Evolutionary conservation across 1,140 invertebrate species (phyloP), one percentile per base, ranked within the genome.

Genomic region (Cydia splendana): DNA sequence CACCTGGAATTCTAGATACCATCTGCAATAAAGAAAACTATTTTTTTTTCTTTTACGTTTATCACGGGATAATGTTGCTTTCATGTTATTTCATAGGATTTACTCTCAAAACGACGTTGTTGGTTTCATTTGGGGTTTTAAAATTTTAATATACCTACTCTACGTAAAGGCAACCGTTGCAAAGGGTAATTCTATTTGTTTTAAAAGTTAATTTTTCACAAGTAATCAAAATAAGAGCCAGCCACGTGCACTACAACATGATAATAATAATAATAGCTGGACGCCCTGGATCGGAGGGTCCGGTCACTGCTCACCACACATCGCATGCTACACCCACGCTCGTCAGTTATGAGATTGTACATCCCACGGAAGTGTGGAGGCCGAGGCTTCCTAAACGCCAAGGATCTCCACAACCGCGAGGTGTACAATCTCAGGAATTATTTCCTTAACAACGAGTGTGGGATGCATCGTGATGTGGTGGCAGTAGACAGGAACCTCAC

Each of bases 11-110:
- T 24, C 57, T 24, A n/a, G 18, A 62, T 24, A 62, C 18, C 57
- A 12, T 62, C 20, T 62, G 57, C 7, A 62, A 62, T 20, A 62
- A 62, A 24, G 20, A 62, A 10, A 62, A 62, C 57, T 62, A 18
- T 57, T 57, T 15, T 51, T 57, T n/a, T 57, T 57, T 57, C 3
- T 24, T 24, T 62, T 12, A 24, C 12, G 57, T n/a, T 24, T 62
- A 24, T 24, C 20, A 62, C 10, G 20, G 57, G 57, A 62, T 62
- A 62, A 62, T 9, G 57, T 62, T 62, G n/a, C 57, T 62, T 24
- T 62, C 53, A 62, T 20, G 7, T 62, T 62, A 62, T 62, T 62
- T 62, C 18, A 20, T 20, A 24, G 53, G 53, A 62, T 62, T 62
- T 62, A 62, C 18, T 62, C 53, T 24, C 20, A 7, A 57, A 57